phyloP scores from a whole-genome alignment of 2,113 vertebrate genomes.

The Isurus oxyrinchus region DNA sequence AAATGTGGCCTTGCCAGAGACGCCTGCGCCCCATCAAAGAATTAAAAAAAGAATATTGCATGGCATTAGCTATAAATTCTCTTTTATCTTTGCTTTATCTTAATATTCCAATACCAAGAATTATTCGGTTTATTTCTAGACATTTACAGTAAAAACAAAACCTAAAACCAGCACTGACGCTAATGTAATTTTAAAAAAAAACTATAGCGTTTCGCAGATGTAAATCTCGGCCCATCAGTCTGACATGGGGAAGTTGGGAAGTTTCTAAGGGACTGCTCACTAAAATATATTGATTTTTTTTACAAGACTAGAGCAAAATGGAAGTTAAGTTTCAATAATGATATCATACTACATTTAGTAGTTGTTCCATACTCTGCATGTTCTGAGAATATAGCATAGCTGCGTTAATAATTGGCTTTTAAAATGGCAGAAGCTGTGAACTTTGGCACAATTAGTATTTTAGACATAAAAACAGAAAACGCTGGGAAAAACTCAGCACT shows the following conservation, averaged over 20 bases:
- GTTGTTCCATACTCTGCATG: too few species aligned
- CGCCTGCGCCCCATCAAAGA: too few species aligned
- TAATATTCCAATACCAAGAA: not conserved
- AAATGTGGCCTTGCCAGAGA: too few species aligned
- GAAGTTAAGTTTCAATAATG: not conserved
- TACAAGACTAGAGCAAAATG: not conserved
- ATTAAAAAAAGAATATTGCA: too few species aligned
- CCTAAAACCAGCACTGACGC: not conserved
- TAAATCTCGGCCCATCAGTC: not conserved
- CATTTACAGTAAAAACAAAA: not conserved
- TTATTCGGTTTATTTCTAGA: not conserved
- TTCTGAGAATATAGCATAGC: not conserved
- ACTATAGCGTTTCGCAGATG: not conserved
- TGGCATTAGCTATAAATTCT: not conserved
- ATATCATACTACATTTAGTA: not conserved
- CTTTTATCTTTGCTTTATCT: not conserved
- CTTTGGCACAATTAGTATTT: not conserved
- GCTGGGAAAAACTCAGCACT: too few species aligned
- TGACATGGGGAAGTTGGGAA: not conserved
- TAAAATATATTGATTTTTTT: not conserved
- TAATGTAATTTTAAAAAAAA: not conserved
- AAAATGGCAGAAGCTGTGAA: not conserved
- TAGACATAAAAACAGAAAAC: too few species aligned
- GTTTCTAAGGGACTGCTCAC: not conserved
- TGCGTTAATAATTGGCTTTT: not conserved